These are phyloP conservation scores for Balaeniceps rex DNA, from an alignment of 2,113 vertebrate species.

Conservation along the genomic window DNA sequence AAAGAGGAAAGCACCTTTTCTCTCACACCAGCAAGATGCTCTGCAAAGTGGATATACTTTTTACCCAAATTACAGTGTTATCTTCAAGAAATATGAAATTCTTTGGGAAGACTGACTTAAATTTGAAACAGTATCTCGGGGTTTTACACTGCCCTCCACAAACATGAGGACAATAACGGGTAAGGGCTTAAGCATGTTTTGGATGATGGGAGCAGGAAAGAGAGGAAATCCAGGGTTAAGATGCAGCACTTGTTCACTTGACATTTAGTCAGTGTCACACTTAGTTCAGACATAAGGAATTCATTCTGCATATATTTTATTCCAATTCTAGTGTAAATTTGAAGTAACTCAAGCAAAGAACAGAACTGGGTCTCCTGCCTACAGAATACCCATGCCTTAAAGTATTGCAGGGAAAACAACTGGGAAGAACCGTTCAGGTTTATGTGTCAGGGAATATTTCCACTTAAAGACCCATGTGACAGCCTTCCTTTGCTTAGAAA, in stretches of 20 bases:
- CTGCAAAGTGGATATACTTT: background rate
- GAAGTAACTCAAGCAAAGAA: background rate
- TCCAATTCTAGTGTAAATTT: background rate
- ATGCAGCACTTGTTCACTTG: background rate
- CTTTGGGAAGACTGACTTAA: background rate
- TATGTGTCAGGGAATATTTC: background rate
- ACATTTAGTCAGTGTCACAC: background rate
- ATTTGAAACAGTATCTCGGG: background rate
- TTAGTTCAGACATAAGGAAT: background rate
- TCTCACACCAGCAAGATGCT: background rate
- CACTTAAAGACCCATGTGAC: background rate
- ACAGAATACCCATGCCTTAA: background rate
- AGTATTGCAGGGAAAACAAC: background rate
- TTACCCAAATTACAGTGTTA: background rate
- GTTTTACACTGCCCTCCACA: background rate
- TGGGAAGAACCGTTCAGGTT: accelerated
- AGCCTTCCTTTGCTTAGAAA: background rate
- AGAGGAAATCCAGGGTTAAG: background rate
- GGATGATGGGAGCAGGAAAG: background rate
- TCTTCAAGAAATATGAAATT: background rate
- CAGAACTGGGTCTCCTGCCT: background rate
- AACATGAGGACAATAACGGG: background rate
- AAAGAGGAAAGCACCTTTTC: background rate
- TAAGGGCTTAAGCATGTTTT: background rate
- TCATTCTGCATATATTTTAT: background rate